Evolutionary conservation across 2,113 vertebrate species (phyloP), one percentile per base, ranked within the genome.

Genomic region (Myiopsitta monachus): DNA sequence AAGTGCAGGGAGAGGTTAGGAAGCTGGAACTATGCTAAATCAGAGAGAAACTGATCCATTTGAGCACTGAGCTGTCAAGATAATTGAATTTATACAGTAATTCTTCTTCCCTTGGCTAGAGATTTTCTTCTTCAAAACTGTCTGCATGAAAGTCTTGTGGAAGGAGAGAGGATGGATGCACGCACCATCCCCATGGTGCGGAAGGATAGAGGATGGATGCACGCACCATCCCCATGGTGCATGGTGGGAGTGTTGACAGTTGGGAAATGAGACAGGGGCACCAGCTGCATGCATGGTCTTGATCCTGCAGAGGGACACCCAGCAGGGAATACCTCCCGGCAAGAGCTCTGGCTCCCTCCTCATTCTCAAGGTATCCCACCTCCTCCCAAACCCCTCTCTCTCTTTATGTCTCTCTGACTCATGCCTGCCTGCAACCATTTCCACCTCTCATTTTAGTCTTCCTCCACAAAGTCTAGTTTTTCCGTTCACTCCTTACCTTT

Each of bases 51-150:
- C 70, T 82, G 69, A 78, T 92, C 79, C 92, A 94, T 96, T 66
- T 94, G 82, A 92, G 74, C 61, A 59, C 54, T 63, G 26, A 94
- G 79, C 79, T 94, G 89, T 79, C 89, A 94, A 92, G 51, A 64
- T 92, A 95, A 96, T 92, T 96, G 83, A 95, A 92, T 90, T 87
- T 89, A 80, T 68, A 83, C 54, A 83, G 47, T 81, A 94, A 77
- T 82, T 93, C 44, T 82, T 93, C 44, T 94, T 79, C 77, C 31
- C 39, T 63, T 13, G 11, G 0, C 62, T 41, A 69, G 51, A 77
- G 33, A 57, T 80, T 82, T 89, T 91, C 66, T 85, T 87, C 63
- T 90, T 90, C 61, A 80, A 86, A 96, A 86, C 66, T 43, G 94
- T 70, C 33, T 3, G 2, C 6, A 3, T 31, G 12, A 85, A 92